phyloP scores from a whole-genome alignment of 2,113 vertebrate species.

The Heterotis niloticus region DNA sequence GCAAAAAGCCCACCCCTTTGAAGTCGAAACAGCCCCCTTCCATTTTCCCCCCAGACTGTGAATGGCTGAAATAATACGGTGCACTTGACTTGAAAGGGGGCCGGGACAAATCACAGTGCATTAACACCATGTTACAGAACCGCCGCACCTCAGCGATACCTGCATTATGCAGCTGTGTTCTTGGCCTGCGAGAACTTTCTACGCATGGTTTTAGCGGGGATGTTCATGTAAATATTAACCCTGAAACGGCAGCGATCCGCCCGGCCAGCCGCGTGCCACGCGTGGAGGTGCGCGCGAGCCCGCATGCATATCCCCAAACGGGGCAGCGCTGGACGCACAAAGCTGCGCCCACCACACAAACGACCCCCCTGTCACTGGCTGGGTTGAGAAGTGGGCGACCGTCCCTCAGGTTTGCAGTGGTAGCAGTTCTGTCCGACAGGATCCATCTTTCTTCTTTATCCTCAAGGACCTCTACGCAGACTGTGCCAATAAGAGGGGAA shows the following conservation, averaged over 20 bases:
- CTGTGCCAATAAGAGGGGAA: slow-evolving; percentile 46
- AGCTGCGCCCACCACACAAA: no score
- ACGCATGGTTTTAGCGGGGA: slow-evolving; percentile 71
- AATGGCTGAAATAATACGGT: slow-evolving; percentile 3
- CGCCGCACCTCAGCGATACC: background rate
- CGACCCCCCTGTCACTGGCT: background rate
- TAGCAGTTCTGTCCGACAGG: slow-evolving; percentile 49
- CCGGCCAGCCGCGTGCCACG: slow-evolving; percentile 66
- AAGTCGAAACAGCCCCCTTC: slow-evolving; percentile 6
- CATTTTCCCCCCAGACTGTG: slow-evolving; percentile 1
- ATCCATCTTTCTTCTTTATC: slow-evolving; percentile 56
- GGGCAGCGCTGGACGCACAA: background rate
- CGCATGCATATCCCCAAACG: background rate
- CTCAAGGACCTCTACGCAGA: slow-evolving; percentile 58
- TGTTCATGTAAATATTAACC: slow-evolving; percentile 72
- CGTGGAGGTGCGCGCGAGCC: background rate
- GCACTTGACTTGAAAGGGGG: slow-evolving; percentile 16
- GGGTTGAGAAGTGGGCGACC: slow-evolving; percentile 44
- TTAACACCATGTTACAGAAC: slow-evolving; percentile 16
- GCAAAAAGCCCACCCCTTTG: slow-evolving; percentile 42
- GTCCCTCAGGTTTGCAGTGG: slow-evolving; percentile 53
- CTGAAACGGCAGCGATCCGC: slow-evolving; percentile 69
- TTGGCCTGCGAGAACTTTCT: slow-evolving; percentile 56
- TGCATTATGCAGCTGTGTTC: slow-evolving; percentile 45
- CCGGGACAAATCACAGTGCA: slow-evolving; percentile 12